Conservation (phyloP, 2,113 vertebrate genomes). For the Cyanoramphus novaezelandiae region DNA sequence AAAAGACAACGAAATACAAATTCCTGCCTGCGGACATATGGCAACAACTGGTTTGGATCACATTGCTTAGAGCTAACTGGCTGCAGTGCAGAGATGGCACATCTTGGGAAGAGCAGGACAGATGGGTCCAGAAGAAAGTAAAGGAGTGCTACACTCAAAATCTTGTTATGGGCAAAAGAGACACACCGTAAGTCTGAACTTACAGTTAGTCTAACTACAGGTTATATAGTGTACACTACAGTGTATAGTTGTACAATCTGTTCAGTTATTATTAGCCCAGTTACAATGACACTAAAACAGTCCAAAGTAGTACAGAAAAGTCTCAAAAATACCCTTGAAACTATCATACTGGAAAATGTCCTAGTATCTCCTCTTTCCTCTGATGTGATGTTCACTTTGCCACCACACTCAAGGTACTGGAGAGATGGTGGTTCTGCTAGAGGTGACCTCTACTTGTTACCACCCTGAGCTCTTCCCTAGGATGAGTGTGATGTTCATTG, state of each 20-base stretch:
- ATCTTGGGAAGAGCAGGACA: neutral
- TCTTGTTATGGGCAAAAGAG: neutral
- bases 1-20: neutral
- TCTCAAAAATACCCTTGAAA: neutral
- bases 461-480: neutral
- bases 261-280: neutral
- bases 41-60: neutral
- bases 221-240: neutral
- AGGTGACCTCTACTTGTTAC: neutral
- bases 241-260: neutral
- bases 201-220: neutral
- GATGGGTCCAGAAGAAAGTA: neutral
- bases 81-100: neutral
- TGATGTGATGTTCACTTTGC: neutral
- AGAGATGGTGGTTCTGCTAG: neutral
- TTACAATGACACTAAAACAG: neutral
- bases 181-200: too few species aligned
- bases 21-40: neutral
- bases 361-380: neutral
- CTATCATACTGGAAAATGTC: neutral
- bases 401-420: neutral
- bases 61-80: neutral
- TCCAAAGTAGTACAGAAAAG: neutral
- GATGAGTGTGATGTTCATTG: neutral
- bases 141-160: neutral